Percentiles rank a stretch among this genome's conserved stretches.
Conservation (phyloP, 2,888 invertebrate genomes). For the Catocala nupta region DNA sequence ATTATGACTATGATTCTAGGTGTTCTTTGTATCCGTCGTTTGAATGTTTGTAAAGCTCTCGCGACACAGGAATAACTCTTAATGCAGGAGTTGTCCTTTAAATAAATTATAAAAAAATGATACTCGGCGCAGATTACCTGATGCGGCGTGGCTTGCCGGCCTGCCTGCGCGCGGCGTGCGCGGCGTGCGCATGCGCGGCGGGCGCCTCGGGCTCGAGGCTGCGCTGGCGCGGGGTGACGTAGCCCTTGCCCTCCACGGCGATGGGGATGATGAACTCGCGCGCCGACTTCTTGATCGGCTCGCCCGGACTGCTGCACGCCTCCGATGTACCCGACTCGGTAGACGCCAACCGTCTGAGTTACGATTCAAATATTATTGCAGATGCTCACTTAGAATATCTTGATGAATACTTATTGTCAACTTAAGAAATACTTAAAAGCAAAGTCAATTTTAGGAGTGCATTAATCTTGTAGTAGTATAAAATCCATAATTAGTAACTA, state of each 20-base stretch:
- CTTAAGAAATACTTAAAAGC: too few species aligned
- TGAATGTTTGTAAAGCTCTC: too few species aligned
- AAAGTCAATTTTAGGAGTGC: too few species aligned
- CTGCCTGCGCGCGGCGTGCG: slow-evolving; percentile 54
- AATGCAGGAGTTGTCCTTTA: too few species aligned
- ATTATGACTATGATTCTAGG: too few species aligned
- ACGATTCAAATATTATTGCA: slow-evolving; percentile 1
- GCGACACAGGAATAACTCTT: too few species aligned
- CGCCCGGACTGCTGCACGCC: slow-evolving; percentile 79
- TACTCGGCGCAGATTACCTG: slow-evolving; percentile 78
- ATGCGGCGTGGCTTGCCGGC: slow-evolving; percentile 87
- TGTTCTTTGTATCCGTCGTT: too few species aligned
- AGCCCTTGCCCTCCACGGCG: slow-evolving; percentile 96
- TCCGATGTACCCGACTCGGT: slow-evolving; percentile 90
- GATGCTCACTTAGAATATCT: too few species aligned
- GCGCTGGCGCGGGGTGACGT: slow-evolving; percentile 91
- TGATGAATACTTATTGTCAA: too few species aligned
- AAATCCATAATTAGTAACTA: too few species aligned
- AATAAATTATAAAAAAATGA: neutral
- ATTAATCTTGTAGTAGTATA: too few species aligned
- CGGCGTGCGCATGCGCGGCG: slow-evolving; percentile 54
- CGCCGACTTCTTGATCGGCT: slow-evolving; percentile 94
- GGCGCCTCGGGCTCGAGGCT: slow-evolving; percentile 91
- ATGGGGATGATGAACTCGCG: slow-evolving; percentile 98
- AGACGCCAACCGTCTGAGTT: slow-evolving; percentile 77